Percentiles rank a stretch among this genome's conserved stretches.
These are phyloP conservation scores for Ceratitis capitata DNA, from an alignment of 1,140 invertebrate species.

Conservation along the genomic window DNA sequence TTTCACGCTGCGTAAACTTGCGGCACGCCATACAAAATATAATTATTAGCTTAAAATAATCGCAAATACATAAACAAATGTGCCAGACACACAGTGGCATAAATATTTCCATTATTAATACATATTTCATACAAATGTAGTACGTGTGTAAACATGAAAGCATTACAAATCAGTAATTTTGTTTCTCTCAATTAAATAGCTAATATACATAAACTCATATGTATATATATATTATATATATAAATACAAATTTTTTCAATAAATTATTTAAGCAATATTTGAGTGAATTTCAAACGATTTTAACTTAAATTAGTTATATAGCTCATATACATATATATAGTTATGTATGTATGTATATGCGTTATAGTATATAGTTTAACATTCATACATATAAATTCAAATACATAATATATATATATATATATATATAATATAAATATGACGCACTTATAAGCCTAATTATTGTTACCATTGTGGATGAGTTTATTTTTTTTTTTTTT, in stretches of 20 bases:
- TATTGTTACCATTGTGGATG: slow-evolving; percentile 47
- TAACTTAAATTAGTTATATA: slow-evolving; percentile 6
- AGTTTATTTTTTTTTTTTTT: slow-evolving; percentile 33
- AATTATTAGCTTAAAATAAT: neutral
- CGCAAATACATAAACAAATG: neutral
- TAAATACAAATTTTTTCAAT: slow-evolving; percentile 14
- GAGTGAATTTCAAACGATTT: neutral
- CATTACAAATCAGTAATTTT: neutral
- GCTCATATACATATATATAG: neutral
- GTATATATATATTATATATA: neutral
- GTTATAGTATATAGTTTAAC: slow-evolving; percentile 36
- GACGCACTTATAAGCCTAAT: slow-evolving; percentile 43
- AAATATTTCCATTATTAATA: neutral
- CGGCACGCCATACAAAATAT: neutral
- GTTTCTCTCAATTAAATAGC: neutral
- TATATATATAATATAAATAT: slow-evolving; percentile 41
- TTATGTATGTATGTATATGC: neutral
- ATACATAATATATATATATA: neutral
- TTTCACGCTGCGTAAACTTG: neutral
- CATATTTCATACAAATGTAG: too few species aligned
- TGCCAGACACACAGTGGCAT: neutral
- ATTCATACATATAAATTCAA: neutral
- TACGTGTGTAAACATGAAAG: neutral
- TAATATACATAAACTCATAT: neutral
- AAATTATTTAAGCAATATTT: slow-evolving; percentile 5